Evolutionary conservation across 2,888 invertebrate species (phyloP), one percentile per base, ranked within the genome.

Genomic region (Sympetrum striolatum): DNA sequence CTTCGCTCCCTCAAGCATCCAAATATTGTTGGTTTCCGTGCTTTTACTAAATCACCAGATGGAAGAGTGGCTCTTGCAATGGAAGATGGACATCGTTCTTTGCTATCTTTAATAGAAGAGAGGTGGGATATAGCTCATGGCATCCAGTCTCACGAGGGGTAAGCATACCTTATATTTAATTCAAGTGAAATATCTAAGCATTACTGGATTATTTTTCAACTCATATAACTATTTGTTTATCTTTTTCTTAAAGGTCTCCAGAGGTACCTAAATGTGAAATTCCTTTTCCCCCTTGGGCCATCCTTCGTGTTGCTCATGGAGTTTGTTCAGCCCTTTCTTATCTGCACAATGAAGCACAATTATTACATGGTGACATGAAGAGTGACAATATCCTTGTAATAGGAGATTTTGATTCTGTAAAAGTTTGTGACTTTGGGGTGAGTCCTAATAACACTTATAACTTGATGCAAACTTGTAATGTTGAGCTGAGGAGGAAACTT

Each of bases 351-450:
- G 95, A 95, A 91, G 96, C 96, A 90, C 95, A 95, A 90, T 94
- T 98, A 80, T 93, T 98, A 14, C 98, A 98, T 91, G 97, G 97
- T 48, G 98, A 98, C 93, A 94, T 98, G 73, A 98, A 98, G 94
- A 98, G 98, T 0, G 96, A 96, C 93, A 98, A 98, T 93, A 94
- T 98, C 80, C 94, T 98, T 0, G 95, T 98, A 0, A 97, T 92
- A 92, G 96, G 96, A 18, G 95, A 97, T 93, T 97, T 97, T 93
- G 95, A 95, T 48, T 94, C 95, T 1, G 96, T 97, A 92, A 98
- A 98, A 93, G 94, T 98, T 31, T 97, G 98, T 92, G 98, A 98
- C 94, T 98, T 98, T 93, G 98, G 98, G 4, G 97, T 97, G n/a
- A 96, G 96, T 39, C 14, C 39, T 35, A 18, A 53, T 53, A 1